These are phyloP conservation scores for Apamea sordens DNA, from an alignment of 2,888 invertebrate genomes.

Conservation along the genomic window DNA sequence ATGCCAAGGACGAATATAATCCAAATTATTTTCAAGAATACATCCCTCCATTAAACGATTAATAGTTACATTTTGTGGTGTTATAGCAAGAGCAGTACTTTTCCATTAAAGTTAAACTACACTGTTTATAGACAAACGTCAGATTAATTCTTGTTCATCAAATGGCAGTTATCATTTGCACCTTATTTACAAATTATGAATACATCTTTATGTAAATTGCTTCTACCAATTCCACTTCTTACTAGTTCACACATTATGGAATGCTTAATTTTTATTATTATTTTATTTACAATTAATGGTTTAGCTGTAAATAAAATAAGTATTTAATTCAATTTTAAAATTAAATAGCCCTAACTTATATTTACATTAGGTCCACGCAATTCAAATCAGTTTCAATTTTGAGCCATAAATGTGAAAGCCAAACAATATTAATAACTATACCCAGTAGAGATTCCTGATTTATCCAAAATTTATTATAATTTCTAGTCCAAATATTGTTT, in stretches of 20 bases:
- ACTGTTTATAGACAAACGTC: conserved; percentile 62
- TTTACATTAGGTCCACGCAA: conserved; percentile 69
- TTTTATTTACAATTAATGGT: conserved; percentile 72
- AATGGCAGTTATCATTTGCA: conserved; percentile 80
- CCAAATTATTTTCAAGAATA: conserved; percentile 54
- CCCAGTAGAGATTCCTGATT: conserved; percentile 71
- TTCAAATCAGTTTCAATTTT: conserved; percentile 64
- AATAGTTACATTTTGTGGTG: conserved; percentile 75
- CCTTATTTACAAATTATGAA: conserved; percentile 77
- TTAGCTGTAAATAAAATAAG: conserved; percentile 67
- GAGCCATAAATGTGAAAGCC: conserved; percentile 61
- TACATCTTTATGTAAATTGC: conserved; percentile 67
- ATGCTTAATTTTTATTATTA: conserved; percentile 79
- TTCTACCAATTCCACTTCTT: conserved; percentile 78
- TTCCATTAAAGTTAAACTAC: conserved; percentile 68
- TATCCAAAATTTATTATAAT: conserved; percentile 39
- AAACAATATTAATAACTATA: conserved; percentile 56
- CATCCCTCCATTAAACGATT: conserved; percentile 47
- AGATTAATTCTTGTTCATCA: conserved; percentile 65
- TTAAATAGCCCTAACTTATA: conserved; percentile 68
- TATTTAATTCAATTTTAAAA: conserved; percentile 62
- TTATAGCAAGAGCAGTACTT: conserved; percentile 78
- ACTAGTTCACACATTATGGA: conserved; percentile 80
- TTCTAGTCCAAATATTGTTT: conserved; percentile 41
- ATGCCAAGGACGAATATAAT: not conserved